These are phyloP conservation scores for Ornithoptera alexandrae DNA, from an alignment of 2,888 invertebrate genomes.

Conservation along the genomic window DNA sequence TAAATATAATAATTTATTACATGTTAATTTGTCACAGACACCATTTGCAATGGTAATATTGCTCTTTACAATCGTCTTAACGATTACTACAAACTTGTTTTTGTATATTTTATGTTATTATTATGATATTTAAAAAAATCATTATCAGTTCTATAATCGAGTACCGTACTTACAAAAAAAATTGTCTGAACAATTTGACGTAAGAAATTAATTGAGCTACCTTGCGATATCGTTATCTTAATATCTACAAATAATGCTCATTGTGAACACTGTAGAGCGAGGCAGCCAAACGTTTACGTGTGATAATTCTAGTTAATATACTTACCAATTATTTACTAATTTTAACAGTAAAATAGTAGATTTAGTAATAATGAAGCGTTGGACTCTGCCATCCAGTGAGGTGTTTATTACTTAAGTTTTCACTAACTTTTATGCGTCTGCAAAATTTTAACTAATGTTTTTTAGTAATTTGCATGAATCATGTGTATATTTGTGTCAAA, in stretches of 20 bases:
- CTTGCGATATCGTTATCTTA: conserved; percentile 73
- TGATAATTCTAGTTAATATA: conserved; percentile 35
- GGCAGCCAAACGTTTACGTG: conserved; percentile 57
- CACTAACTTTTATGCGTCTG: not conserved
- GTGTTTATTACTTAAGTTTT: conserved; percentile 39
- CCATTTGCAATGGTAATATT: conserved; percentile 8
- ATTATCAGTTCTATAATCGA: not conserved
- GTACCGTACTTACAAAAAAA: not conserved
- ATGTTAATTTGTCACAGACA: not conserved
- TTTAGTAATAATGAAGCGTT: conserved; percentile 50
- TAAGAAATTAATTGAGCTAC: conserved; percentile 51
- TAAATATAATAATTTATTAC: not conserved
- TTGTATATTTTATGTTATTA: not conserved
- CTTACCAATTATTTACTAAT: conserved; percentile 20
- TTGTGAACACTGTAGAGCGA: conserved; percentile 55
- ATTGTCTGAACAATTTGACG: conserved; percentile 20
- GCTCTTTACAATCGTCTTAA: conserved; percentile 1
- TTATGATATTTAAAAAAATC: not conserved
- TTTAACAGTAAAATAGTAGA: conserved; percentile 20
- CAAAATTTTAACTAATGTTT: conserved; percentile 7
- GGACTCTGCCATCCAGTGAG: conserved; percentile 57
- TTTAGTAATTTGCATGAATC: conserved; percentile 15
- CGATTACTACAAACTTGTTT: conserved; percentile 5
- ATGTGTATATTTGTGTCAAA: conserved; percentile 13
- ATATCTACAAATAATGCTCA: conserved; percentile 68